A percentile compares a stretch with the other conserved stretches of the same genome.
phyloP scores from a whole-genome alignment of 2,888 invertebrate species.

The Balanococcus diminutus region DNA sequence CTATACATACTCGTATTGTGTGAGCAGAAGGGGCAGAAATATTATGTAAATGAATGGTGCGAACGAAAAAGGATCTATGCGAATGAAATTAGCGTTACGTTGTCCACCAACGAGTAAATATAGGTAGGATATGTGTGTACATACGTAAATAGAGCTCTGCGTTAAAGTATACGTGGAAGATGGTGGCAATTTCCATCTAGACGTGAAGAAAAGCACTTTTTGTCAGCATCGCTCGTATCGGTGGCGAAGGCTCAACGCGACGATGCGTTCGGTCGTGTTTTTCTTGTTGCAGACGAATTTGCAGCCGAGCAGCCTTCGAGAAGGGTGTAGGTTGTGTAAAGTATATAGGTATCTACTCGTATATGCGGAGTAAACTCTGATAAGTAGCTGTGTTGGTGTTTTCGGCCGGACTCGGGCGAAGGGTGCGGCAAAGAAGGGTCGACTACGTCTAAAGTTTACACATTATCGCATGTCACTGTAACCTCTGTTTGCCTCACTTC shows the following conservation, averaged over 20 bases:
- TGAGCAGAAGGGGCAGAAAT: not conserved
- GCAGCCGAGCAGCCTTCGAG: slow-evolving; percentile 27
- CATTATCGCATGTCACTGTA: slow-evolving; percentile 53
- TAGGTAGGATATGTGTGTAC: not conserved
- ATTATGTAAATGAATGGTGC: slow-evolving; percentile 27
- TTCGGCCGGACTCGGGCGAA: slow-evolving; percentile 24
- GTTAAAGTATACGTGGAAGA: not conserved
- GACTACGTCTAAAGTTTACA: slow-evolving; percentile 45
- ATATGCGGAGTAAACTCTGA: slow-evolving; percentile 45
- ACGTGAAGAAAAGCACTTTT: too few relatives aligned
- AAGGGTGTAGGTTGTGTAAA: slow-evolving; percentile 44
- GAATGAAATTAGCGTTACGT: slow-evolving; percentile 18
- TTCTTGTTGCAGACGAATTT: slow-evolving; percentile 42
- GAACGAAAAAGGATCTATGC: not conserved
- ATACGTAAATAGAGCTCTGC: not conserved
- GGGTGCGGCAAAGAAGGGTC: slow-evolving; percentile 17
- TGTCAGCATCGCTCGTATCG: too few relatives aligned
- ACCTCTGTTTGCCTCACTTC: slow-evolving; percentile 53
- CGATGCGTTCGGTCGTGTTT: not conserved
- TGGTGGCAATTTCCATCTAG: not conserved
- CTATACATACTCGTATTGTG: too few relatives aligned
- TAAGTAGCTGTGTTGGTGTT: slow-evolving; percentile 15
- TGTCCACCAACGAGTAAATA: too few relatives aligned
- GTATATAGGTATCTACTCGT: too few relatives aligned
- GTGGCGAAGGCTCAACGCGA: not conserved